phyloP scores from a whole-genome alignment of 1,140 invertebrate genomes.

The Mesaphorura yosii region DNA sequence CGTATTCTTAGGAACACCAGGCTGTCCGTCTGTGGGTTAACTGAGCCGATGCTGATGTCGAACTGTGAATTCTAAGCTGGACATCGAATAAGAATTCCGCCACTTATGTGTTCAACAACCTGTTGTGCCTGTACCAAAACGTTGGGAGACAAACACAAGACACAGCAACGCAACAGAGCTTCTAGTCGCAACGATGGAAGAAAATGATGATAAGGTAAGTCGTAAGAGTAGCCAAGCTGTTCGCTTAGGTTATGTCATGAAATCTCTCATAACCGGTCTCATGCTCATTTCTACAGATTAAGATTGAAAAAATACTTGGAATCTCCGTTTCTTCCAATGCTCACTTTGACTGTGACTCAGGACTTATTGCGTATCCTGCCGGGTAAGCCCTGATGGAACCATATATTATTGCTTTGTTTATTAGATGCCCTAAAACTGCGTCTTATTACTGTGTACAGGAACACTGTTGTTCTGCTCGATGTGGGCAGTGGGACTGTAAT shows the following conservation, averaged over 20 bases:
- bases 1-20: too few relatives aligned
- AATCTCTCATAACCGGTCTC: neutral
- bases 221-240: neutral
- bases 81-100: too few relatives aligned
- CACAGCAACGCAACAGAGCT: too few relatives aligned
- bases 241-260: conserved; percentile 1
- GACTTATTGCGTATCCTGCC: conserved; percentile 83
- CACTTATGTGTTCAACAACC: too few relatives aligned
- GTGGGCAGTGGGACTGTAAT: conserved; percentile 29
- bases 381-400: conserved; percentile 58
- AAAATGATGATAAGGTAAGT: conserved; percentile 31
- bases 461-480: conserved; percentile 29
- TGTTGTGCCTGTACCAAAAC: too few relatives aligned
- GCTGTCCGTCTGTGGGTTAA: too few relatives aligned
- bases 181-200: too few relatives aligned
- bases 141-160: too few relatives aligned
- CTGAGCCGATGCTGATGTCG: too few relatives aligned
- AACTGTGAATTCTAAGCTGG: too few relatives aligned
- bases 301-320: conserved; percentile 82
- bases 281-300: conserved; percentile 61
- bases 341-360: conserved; percentile 75
- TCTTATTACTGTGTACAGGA: conserved; percentile 17
- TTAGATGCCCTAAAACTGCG: neutral
- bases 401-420: neutral
- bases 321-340: conserved; percentile 84